A percentile compares a stretch with the other conserved stretches of the same genome.
Evolutionary conservation across 2,797 vertebrate genomes (phyloP).

Genomic region (Gymnoscopelus braueri): DNA sequence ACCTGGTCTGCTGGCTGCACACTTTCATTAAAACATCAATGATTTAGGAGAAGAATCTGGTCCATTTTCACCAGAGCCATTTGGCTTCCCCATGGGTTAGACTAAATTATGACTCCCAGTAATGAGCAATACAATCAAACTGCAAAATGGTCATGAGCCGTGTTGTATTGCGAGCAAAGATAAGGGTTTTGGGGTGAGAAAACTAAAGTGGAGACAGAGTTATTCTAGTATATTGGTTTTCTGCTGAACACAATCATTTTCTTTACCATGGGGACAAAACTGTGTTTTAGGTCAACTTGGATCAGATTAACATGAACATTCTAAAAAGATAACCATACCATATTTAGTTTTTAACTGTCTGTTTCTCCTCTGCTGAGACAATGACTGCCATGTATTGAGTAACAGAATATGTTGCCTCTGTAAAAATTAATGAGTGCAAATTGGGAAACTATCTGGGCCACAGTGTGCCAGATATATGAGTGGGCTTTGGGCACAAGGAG

Average conservation of each 20-base stretch:
- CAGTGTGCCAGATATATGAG: constrained; percentile 24
- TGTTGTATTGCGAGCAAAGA: too few species aligned
- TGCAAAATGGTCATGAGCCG: too few species aligned
- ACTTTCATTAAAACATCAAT: too few species aligned
- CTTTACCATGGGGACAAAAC: constrained; percentile 14
- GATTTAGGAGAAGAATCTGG: too few species aligned
- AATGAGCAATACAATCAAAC: too few species aligned
- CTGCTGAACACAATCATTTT: neutral
- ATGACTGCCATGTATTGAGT: constrained; percentile 23
- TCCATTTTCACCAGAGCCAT: too few species aligned
- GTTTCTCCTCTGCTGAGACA: constrained; percentile 27
- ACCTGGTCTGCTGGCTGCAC: too few species aligned
- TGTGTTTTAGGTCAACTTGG: constrained; percentile 19
- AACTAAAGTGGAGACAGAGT: constrained; percentile 5
- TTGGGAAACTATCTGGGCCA: constrained; percentile 62
- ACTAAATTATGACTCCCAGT: too few species aligned
- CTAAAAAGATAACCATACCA: constrained; percentile 10
- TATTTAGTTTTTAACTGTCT: constrained; percentile 28
- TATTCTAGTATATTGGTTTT: constrained; percentile 1
- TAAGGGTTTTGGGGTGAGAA: neutral
- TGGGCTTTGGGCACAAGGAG: neutral
- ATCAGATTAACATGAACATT: constrained; percentile 42
- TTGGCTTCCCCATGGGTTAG: too few species aligned
- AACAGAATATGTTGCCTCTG: constrained; percentile 43
- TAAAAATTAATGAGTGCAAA: constrained; percentile 58